Conservation (phyloP, 2,797 vertebrate species). For the Malurus splendens region DNA sequence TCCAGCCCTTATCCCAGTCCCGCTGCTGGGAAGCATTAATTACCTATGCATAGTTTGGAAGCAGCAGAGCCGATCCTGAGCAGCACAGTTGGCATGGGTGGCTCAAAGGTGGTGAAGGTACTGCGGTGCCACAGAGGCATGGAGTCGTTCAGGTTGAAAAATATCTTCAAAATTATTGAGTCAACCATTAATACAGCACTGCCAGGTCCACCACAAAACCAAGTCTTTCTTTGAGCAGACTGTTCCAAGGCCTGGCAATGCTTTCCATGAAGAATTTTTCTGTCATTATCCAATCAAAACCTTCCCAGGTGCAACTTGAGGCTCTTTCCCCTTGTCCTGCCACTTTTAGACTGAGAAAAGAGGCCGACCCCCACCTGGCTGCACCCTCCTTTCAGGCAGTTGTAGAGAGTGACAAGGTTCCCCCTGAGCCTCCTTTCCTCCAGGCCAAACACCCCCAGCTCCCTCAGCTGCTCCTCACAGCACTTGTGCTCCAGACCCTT, state of each 20-base stretch:
- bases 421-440: neutral
- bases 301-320: neutral
- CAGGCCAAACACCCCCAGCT: neutral
- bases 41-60: neutral
- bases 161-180: neutral
- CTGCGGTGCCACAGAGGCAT: neutral
- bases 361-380: rapidly evolving
- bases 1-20: neutral
- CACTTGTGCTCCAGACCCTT: neutral
- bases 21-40: neutral
- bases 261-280: neutral
- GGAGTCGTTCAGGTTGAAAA: neutral
- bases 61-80: neutral
- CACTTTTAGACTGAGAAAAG: rapidly evolving
- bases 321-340: neutral
- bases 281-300: neutral
- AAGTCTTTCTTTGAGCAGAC: neutral
- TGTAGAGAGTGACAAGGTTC: rapidly evolving
- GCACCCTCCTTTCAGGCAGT: neutral
- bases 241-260: neutral
- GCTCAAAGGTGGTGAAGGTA: neutral
- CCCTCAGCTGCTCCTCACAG: neutral
- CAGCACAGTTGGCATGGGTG: rapidly evolving
- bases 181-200: neutral
- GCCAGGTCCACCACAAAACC: neutral